Evolutionary conservation across 2,797 vertebrate genomes (phyloP).

Genomic region (Epinephelus awoara): DNA sequence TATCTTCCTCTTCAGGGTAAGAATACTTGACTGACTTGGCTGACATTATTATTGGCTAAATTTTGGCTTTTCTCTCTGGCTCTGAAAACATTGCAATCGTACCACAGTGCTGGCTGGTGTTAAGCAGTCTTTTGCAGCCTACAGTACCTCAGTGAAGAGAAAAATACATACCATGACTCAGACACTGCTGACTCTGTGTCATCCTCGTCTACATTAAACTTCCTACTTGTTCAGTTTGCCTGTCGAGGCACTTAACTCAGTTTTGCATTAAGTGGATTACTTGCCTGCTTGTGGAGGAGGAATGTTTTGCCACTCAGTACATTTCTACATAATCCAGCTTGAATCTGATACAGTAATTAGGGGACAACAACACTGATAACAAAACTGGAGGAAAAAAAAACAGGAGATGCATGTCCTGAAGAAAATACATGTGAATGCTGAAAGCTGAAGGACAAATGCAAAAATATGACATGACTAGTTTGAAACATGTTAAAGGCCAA

Average conservation of each 20-base stretch:
- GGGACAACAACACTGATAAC: neutral
- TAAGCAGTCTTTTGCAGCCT: conserved; percentile 39
- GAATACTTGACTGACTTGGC: conserved; percentile 20
- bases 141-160: conserved; percentile 18
- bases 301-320: neutral
- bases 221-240: conserved; percentile 34
- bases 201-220: conserved; percentile 62
- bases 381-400: neutral
- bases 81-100: conserved; percentile 49
- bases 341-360: neutral
- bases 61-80: conserved; percentile 17
- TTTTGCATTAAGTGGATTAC: conserved; percentile 15
- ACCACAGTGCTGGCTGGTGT: conserved; percentile 37
- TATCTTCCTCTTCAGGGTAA: conserved; percentile 21
- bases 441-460: no score
- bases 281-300: conserved; percentile 17
- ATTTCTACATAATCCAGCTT: neutral
- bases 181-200: conserved; percentile 65
- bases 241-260: conserved; percentile 14
- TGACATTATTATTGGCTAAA: conserved; percentile 25
- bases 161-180: conserved; percentile 66
- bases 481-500: no score
- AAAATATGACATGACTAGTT: no score
- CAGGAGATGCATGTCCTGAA: no score
- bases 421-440: no score